Percentiles rank a stretch among this genome's conserved stretches.
These are phyloP conservation scores for Corvus moneduloides DNA, from an alignment of 2,113 vertebrate genomes.

Conservation along the genomic window DNA sequence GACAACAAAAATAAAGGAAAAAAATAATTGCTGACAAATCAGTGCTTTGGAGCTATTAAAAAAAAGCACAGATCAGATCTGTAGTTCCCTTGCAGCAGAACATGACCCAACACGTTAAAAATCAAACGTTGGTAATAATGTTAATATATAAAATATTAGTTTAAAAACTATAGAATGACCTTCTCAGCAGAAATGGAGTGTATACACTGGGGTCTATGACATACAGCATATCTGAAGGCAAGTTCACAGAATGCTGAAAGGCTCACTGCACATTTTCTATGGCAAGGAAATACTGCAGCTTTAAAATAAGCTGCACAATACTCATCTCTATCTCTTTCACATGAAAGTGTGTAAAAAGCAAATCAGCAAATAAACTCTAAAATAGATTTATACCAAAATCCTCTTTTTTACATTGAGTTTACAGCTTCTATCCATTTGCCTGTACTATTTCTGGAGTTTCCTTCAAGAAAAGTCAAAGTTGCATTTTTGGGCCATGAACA, in stretches of 20 bases:
- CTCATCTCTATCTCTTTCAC: conserved; percentile 78
- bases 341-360: conserved; percentile 84
- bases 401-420: conserved; percentile 75
- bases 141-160: conserved; percentile 80
- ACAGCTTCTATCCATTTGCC: conserved; percentile 71
- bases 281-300: conserved; percentile 90
- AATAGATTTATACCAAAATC: conserved; percentile 81
- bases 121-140: conserved; percentile 68
- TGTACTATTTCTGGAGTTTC: conserved; percentile 56
- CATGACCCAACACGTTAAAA: conserved; percentile 48
- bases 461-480: conserved; percentile 57
- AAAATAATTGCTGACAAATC: conserved; percentile 61
- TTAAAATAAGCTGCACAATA: conserved; percentile 91
- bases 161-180: conserved; percentile 78
- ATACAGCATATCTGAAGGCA: conserved; percentile 56
- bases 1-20: conserved; percentile 68
- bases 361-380: conserved; percentile 83
- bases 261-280: conserved; percentile 86
- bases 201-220: conserved; percentile 51
- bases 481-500: conserved; percentile 39
- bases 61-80: conserved; percentile 51
- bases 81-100: conserved; percentile 68
- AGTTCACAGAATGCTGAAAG: conserved; percentile 75
- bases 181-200: conserved; percentile 66
- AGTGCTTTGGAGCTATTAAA: conserved; percentile 64